A percentile compares a stretch with the other conserved stretches of the same genome.
phyloP scores from a whole-genome alignment of 2,797 vertebrate genomes.

The Spheniscus humboldti region DNA sequence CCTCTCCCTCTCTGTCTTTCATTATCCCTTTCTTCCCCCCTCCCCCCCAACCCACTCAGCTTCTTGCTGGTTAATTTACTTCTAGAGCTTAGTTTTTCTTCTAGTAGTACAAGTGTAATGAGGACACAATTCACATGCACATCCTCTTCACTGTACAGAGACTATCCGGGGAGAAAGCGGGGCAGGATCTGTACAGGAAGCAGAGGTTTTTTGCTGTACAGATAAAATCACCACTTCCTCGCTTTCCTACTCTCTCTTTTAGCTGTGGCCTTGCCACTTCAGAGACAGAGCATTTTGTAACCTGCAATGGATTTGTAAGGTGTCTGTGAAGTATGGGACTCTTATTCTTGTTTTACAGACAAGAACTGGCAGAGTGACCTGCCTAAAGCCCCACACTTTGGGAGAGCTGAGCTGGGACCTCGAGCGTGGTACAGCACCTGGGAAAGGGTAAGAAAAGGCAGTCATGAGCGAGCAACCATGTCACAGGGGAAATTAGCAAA shows the following conservation, averaged over 20 bases:
- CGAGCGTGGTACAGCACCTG: fast-evolving
- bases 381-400: not conserved
- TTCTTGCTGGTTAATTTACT: not conserved
- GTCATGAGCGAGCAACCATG: fast-evolving
- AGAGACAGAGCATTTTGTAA: not conserved
- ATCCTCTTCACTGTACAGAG: not conserved
- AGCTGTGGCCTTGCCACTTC: fast-evolving
- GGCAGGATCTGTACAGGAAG: not conserved
- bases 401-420: not conserved
- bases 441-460: not conserved
- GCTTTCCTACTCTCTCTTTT: fast-evolving
- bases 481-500: not conserved
- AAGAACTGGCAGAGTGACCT: not conserved
- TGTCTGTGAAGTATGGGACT: not conserved
- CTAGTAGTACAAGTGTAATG: not conserved
- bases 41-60: not conserved
- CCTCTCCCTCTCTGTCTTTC: not conserved
- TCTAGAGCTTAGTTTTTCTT: not conserved
- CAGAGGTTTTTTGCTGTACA: not conserved
- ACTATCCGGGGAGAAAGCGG: fast-evolving
- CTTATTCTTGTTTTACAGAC: fast-evolving
- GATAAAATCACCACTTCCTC: not conserved
- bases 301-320: not conserved
- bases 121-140: not conserved
- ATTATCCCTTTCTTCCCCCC: not conserved